Percentiles rank a stretch among this genome's conserved stretches.
Evolutionary conservation across 2,113 vertebrate genomes (phyloP).

Genomic region (Notarius quadriscutis): DNA sequence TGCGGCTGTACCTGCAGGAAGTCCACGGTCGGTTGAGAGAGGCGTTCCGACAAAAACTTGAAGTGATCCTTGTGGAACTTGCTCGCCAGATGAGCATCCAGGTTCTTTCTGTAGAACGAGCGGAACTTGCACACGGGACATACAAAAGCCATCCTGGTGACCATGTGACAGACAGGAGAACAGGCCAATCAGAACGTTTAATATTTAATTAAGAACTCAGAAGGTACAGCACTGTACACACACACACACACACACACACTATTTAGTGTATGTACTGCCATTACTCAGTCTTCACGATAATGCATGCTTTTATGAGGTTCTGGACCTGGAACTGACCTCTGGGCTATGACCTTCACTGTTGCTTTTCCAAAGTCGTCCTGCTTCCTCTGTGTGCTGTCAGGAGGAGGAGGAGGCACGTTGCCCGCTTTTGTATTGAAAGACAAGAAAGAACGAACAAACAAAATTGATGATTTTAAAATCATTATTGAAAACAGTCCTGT

Average conservation of each 20-base stretch:
- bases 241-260: too few species aligned
- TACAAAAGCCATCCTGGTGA: constrained; percentile 83
- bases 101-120: constrained; percentile 89
- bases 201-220: neutral
- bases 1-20: constrained; percentile 81
- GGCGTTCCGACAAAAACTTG: constrained; percentile 81
- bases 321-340: constrained; percentile 43
- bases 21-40: constrained; percentile 85
- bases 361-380: constrained; percentile 88
- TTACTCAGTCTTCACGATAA: neutral
- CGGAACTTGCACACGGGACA: constrained; percentile 92
- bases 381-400: constrained; percentile 67
- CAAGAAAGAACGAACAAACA: neutral
- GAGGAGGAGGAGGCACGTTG: neutral
- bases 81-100: constrained; percentile 85
- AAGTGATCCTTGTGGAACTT: constrained; percentile 92
- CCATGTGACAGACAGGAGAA: neutral
- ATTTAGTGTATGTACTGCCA: neutral
- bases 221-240: neutral
- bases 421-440: too few species aligned
- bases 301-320: neutral
- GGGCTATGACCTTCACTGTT: constrained; percentile 26
- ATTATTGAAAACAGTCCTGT: neutral
- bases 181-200: neutral
- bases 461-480: too few species aligned